A percentile compares a stretch with the other conserved stretches of the same genome.
These are phyloP conservation scores for Lampropteryx suffumata DNA, from an alignment of 2,888 invertebrate species.

Conservation along the genomic window DNA sequence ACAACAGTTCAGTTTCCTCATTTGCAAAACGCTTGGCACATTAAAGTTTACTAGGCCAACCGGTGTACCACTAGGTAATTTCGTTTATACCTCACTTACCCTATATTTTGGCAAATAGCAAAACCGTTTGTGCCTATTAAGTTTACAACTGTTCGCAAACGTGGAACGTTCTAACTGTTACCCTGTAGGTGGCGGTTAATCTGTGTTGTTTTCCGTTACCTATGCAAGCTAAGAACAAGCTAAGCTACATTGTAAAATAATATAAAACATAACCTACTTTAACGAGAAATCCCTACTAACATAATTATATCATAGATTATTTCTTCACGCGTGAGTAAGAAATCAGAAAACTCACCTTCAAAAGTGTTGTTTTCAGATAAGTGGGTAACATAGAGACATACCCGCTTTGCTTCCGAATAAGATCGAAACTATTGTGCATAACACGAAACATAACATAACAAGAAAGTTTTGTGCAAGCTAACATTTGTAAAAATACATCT, in stretches of 20 bases:
- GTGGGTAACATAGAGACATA: too few species aligned
- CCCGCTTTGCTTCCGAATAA: too few species aligned
- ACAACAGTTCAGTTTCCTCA: background rate
- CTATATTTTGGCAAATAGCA: slow-evolving; percentile 40
- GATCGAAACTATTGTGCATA: too few species aligned
- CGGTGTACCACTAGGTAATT: background rate
- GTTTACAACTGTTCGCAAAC: slow-evolving; percentile 57
- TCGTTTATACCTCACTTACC: slow-evolving; percentile 26
- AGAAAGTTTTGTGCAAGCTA: too few species aligned
- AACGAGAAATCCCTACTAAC: too few species aligned
- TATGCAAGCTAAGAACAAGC: slow-evolving; percentile 6
- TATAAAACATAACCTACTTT: background rate
- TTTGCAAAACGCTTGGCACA: background rate
- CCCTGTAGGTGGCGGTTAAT: slow-evolving; percentile 18
- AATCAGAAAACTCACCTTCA: too few species aligned
- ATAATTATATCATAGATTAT: too few species aligned
- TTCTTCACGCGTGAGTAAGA: too few species aligned
- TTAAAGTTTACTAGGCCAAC: slow-evolving; percentile 8
- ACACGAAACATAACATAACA: too few species aligned
- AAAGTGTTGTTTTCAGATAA: too few species aligned
- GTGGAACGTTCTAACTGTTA: slow-evolving; percentile 50
- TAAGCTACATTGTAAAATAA: slow-evolving; percentile 24
- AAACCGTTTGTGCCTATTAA: slow-evolving; percentile 49
- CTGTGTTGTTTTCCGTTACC: slow-evolving; percentile 52
- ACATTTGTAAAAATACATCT: too few species aligned